Evolutionary conservation across 2,888 invertebrate genomes (phyloP), one percentile per base, ranked within the genome.

Genomic region (Perdita meconis): DNA sequence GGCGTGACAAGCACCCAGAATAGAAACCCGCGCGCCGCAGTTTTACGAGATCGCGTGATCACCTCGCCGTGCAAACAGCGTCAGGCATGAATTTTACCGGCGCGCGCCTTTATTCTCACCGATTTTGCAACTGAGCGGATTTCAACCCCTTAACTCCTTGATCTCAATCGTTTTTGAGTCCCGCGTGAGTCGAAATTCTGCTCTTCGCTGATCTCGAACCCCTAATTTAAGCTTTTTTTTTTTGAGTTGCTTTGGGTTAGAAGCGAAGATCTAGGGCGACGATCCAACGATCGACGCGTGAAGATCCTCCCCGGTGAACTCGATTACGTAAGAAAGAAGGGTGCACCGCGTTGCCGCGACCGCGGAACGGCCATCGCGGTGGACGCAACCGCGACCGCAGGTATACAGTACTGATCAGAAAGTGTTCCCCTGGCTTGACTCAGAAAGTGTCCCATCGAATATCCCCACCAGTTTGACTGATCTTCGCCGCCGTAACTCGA

Each of bases 1-100:
- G 89, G 89, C 89, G 89, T 88, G 90, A 88, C 90, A 90, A 88
- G 84, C 84, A 89, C 89, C n/a, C 87, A 88, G 89, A 90, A 90
- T 90, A 90, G 90, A 90, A 86, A n/a, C n/a, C 85, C 83, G 85
- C 86, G 83, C 65, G 64, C 57, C 83, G 88, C n/a, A 89, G 88
- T 90, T 90, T 89, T 85, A 87, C 84, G 86, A 86, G 86, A 87
- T 90, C 90, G 89, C 90, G 89, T 90, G 90, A 88, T 89, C 87
- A 79, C 83, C n/a, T n/a, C 80, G 81, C 78, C 79, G 74, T n/a
- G 75, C 84, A 82, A 88, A 86, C 85, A 81, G 82, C 87, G 88
- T 86, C 88, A 87, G 87, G 86, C 89, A 89, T 86, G 87, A 86
- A 87, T 88, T 88, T 88, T 81, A 82, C 84, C 69, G 85, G 84